Evolutionary conservation across 2,888 invertebrate species (phyloP).

Genomic region (Aphidoletes aphidimyza): DNA sequence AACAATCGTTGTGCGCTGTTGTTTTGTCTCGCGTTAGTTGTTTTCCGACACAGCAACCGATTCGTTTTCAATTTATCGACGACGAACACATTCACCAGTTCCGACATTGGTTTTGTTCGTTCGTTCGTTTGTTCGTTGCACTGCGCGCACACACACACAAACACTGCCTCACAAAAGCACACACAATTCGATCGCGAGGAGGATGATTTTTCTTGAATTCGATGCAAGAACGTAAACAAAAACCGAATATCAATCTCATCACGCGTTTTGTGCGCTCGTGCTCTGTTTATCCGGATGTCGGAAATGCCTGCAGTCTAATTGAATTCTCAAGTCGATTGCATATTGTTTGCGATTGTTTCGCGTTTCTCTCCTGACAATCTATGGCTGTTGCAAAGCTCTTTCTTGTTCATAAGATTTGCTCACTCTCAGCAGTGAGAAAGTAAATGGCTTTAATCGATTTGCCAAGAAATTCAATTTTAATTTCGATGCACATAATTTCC

Average conservation of each 20-base stretch:
- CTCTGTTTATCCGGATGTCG: constrained; percentile 45
- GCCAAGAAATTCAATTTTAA: constrained; percentile 39
- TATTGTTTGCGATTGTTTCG: constrained; percentile 48
- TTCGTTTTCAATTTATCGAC: constrained; percentile 46
- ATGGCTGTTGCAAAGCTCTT: no score
- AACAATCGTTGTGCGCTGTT: neutral
- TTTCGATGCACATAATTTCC: constrained; percentile 27
- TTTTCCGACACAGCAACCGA: neutral
- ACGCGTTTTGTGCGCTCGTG: no score
- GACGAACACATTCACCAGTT: constrained; percentile 10
- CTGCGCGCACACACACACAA: no score
- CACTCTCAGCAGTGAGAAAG: neutral
- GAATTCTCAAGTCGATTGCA: constrained; percentile 46
- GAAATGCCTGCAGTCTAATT: constrained; percentile 48
- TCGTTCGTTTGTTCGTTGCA: neutral
- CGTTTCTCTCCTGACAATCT: neutral
- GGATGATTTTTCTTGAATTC: neutral
- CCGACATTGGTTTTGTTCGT: neutral
- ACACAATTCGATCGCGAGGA: neutral
- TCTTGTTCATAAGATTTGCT: no score
- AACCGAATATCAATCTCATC: constrained; percentile 30
- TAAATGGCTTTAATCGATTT: constrained; percentile 30
- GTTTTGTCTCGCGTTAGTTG: neutral
- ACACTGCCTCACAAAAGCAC: no score
- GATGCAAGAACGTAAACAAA: neutral